Conservation (phyloP, 2,888 invertebrate genomes). For the Polyommatus iphigenia region DNA sequence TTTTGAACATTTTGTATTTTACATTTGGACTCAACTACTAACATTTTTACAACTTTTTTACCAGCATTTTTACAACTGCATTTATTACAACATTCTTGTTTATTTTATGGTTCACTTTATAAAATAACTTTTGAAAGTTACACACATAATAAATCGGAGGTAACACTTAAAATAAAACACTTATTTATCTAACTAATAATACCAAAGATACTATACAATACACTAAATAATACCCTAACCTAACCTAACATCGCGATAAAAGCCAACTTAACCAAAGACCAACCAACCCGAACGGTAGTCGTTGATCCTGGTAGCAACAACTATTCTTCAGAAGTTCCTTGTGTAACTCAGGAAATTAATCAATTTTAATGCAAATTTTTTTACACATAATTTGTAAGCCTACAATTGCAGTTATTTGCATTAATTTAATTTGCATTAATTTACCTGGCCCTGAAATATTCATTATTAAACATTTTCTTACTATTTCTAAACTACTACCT, state of each 20-base stretch:
- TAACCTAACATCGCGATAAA: no score
- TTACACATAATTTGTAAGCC: not conserved
- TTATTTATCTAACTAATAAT: no score
- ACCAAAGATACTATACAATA: no score
- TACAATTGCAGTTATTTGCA: slow-evolving; percentile 12
- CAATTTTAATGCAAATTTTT: not conserved
- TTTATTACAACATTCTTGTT: no score
- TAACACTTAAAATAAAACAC: no score
- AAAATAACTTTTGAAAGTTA: no score
- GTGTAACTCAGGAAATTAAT: not conserved
- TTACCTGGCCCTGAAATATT: slow-evolving; percentile 1
- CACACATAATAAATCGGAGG: no score
- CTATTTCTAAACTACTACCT: not conserved
- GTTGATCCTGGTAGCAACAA: not conserved
- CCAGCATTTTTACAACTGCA: no score
- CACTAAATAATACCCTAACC: no score
- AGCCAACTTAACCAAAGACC: no score
- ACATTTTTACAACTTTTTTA: no score
- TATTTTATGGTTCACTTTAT: no score
- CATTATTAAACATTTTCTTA: slow-evolving; percentile 1
- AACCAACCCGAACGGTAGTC: not conserved
- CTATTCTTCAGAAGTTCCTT: not conserved
- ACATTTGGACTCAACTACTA: not conserved
- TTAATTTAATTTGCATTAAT: not conserved
- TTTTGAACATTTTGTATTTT: not conserved